Base-by-base conservation (phyloP, 1,140 invertebrate genomes). In the Lysiphlebus fabarum region DNA sequence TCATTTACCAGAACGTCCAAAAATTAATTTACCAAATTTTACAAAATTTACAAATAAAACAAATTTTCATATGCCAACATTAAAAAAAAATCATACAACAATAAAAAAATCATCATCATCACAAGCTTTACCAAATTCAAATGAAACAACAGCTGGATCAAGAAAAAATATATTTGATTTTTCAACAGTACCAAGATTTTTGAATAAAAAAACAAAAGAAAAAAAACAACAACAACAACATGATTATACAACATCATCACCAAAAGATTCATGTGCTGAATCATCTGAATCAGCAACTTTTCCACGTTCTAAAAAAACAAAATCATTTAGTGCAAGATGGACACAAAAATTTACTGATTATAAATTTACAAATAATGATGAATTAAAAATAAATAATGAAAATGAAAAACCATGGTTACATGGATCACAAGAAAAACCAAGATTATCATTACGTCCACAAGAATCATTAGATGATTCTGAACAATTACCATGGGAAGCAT, bases 101-200 rank as follows among this genome's bases (percentile, higher is more conserved):
- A 68, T 77, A 17, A 70, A 71, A 33, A 51, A 74, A 37, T 64
- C 69, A 41, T 65, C 76, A 10, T 64, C 69, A 41, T 65, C 76
- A 10, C 69, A 75, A 47, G 63, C 72, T 43, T 68, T 71, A 55
- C 74, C 81, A 57, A 65, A 65, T 8, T 82, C 81, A 44, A 81
- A 74, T 17, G 80, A 83, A 60, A 82, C 76, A 40, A 75, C 70
- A 0, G 75, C 72, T 36, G 72, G 75, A 50, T 74, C 79, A 55
- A 62, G 83, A 77, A 70, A 81, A 81, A 75, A 83, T 74, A 70
- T 88, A 83, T 90, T 90, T 72, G 86, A 89, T 69, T 87, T 88
- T 59, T 84, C 84, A 62, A 91, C 89, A 0, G 90, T 88, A 72
- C 90, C 90, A 1, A 81, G 88, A 55, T 79, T 90, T 38, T 90